These are phyloP conservation scores for Cheilosia vulpina DNA, from an alignment of 2,888 invertebrate genomes.

Conservation along the genomic window DNA sequence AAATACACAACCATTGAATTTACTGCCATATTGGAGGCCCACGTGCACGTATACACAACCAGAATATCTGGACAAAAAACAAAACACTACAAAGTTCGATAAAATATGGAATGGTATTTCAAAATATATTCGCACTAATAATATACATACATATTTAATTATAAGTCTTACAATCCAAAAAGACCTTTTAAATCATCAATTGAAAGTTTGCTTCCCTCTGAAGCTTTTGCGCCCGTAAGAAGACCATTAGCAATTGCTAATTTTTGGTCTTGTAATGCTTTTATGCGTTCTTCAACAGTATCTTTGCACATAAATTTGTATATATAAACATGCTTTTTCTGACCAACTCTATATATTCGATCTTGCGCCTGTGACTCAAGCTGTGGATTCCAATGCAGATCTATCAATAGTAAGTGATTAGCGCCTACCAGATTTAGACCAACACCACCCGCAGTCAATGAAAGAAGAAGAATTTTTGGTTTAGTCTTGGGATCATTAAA, in stretches of 20 bases:
- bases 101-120: too few species aligned
- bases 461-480: conserved; percentile 90
- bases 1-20: too few species aligned
- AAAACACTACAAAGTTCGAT: too few species aligned
- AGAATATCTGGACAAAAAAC: too few species aligned
- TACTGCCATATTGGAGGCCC: too few species aligned
- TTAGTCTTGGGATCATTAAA: conserved; percentile 88
- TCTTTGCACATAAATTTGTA: conserved; percentile 93
- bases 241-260: conserved; percentile 90
- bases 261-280: conserved; percentile 91
- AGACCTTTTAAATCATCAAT: conserved; percentile 91
- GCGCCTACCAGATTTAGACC: conserved; percentile 97
- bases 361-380: conserved; percentile 97
- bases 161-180: conserved; percentile 85
- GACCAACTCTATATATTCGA: conserved; percentile 95
- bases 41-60: too few species aligned
- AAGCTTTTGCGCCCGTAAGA: conserved; percentile 88
- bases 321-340: conserved; percentile 90
- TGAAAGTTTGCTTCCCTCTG: conserved; percentile 88
- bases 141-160: neutral
- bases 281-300: conserved; percentile 95
- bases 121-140: neutral
- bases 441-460: conserved; percentile 96
- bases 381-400: conserved; percentile 99
- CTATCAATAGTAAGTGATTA: conserved; percentile 94